These are phyloP conservation scores for Penaeus japonicus DNA, from an alignment of 1,140 invertebrate species.

Conservation along the genomic window DNA sequence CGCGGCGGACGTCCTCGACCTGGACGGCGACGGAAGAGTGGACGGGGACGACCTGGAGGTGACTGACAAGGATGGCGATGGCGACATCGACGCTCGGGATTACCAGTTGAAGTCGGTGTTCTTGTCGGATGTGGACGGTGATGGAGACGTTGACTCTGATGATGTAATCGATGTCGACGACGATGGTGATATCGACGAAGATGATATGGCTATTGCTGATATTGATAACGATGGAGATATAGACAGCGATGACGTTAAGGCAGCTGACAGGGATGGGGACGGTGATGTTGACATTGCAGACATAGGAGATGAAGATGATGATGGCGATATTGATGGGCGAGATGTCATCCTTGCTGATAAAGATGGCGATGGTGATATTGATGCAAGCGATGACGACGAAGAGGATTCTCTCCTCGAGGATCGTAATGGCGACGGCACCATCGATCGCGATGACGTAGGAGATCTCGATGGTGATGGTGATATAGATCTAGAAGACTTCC, in stretches of 20 bases:
- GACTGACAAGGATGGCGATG: slow-evolving; percentile 51
- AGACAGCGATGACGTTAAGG: slow-evolving; percentile 41
- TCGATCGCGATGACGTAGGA: slow-evolving; percentile 48
- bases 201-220: slow-evolving; percentile 48
- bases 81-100: slow-evolving; percentile 31
- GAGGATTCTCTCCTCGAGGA: slow-evolving; percentile 47
- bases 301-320: slow-evolving; percentile 55
- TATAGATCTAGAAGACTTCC: slow-evolving; percentile 52
- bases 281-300: slow-evolving; percentile 55
- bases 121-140: slow-evolving; percentile 46
- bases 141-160: slow-evolving; percentile 50
- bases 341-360: slow-evolving; percentile 45
- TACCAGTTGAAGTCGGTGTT: slow-evolving; percentile 15
- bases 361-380: slow-evolving; percentile 54
- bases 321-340: slow-evolving; percentile 46
- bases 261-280: slow-evolving; percentile 51
- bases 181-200: slow-evolving; percentile 57
- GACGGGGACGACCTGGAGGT: slow-evolving; percentile 54
- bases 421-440: slow-evolving; percentile 48
- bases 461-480: slow-evolving; percentile 50
- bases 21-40: slow-evolving; percentile 52
- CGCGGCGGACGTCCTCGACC: slow-evolving; percentile 43
- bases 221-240: slow-evolving; percentile 54
- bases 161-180: slow-evolving; percentile 55
- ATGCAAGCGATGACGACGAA: slow-evolving; percentile 36